Evolutionary conservation across 2,113 vertebrate genomes (phyloP), one percentile per base, ranked within the genome.

Genomic region (Rhinichthys klamathensis): DNA sequence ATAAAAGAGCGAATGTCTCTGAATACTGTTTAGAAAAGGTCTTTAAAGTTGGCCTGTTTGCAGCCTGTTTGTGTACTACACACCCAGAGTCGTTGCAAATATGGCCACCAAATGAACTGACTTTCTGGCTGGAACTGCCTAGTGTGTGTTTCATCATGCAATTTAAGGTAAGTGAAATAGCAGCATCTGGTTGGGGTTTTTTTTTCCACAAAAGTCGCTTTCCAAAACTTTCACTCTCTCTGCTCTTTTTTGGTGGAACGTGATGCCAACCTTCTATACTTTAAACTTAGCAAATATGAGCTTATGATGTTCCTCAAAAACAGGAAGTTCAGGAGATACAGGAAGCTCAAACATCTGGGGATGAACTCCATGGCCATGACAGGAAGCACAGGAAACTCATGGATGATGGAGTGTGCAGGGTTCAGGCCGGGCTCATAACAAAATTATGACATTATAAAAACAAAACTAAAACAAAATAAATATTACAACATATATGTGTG

Each of bases 11-110:
- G 27, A 9, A 67, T 32, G 63, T 89, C 84, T 90, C 87, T 82
- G 81, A 16, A 51, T 67, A n/a, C 60, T 93, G 93, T 94, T 94
- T 93, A 93, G 21, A 23, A 70, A 67, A 67, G 63, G 30, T 35
- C 65, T 35, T 32, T 35, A 21, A 18, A 69, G 65, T 32, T 69
- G 3, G 30, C 27, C 13, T 32, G 63, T 63, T 63, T 27, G 60
- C 11, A 15, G 46, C 13, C 13, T 49, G 12, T 56, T 56, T 56
- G 54, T 56, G 18, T 56, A 21, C 18, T 21, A 56, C 18, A 56
- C 32, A 35, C 32, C 7, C 38, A 41, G 7, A 41, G 38, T 41
- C 7, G 7, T 9, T 41, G 6, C 10, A 61, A 63, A 25, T 27
- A 27, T 63, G 11, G n/a, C n/a, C 60, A 4, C 11, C 11, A 61